Evolutionary conservation across 2,888 invertebrate genomes (phyloP), one percentile per base, ranked within the genome.

Genomic region (Caenorhabditis sinica): DNA sequence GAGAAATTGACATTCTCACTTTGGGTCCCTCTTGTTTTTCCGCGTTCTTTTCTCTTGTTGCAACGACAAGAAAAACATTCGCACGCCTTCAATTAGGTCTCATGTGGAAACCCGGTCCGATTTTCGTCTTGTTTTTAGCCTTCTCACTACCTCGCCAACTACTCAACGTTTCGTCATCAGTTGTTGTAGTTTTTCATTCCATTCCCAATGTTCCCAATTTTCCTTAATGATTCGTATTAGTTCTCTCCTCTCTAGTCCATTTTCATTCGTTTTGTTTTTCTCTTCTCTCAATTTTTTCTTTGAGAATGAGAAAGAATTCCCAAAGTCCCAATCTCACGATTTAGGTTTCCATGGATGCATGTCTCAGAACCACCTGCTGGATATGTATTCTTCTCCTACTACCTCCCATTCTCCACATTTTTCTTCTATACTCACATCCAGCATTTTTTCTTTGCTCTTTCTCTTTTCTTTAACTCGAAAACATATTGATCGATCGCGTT

Each of bases 31-130:
- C 49, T 28, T 58, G 60, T 76, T 76, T 58, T 74, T 51, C 23
- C 51, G 28, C 49, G 20, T 51, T 63, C 28, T 20, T 58, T 72
- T 15, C 20, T 28, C 11, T n/a, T 36, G 61, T 13, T 30, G 6
- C 33, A 49, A 56, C 56, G 43, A 20, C 40, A 65, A 65, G 63
- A 56, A 80, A 72, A 72, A 80, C 80, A 80, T 72, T 80, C 72
- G 58, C 80, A 72, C 72, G 80, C 66, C 72, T 72, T 72, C 80
- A 66, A 72, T 80, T 80, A 80, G 66, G 72, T 80, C 79, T 63
- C 63, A 72, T 72, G 65, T 72, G 66, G 33, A 72, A 80, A 79
- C 61, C 63, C 61, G 61, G 73, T 61, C 61, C 61, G 63, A 51
- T 61, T 72, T 43, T 61, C 73, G 61, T 49, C 30, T 80, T 80